A percentile compares a stretch with the other conserved stretches of the same genome.
phyloP scores from a whole-genome alignment of 2,797 vertebrate genomes.

The Percopsis omiscomaycus region DNA sequence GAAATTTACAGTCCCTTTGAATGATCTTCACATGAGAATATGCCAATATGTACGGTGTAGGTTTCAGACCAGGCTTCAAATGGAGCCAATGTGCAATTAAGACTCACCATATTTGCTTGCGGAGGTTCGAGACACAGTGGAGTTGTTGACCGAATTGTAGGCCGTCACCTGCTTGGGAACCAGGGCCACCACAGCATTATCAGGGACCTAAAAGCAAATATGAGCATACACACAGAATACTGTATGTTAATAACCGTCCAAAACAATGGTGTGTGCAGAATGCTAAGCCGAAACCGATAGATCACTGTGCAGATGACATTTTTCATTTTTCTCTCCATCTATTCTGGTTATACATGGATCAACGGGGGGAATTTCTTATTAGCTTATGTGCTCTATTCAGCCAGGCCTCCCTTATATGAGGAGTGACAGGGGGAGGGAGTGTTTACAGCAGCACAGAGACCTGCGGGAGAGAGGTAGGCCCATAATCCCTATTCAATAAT shows the following conservation, averaged over 20 bases:
- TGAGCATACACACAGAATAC: slow-evolving; percentile 10
- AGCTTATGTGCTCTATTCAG: slow-evolving; percentile 44
- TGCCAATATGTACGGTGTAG: too few relatives aligned
- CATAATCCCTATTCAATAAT: slow-evolving; percentile 67
- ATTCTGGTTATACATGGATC: slow-evolving; percentile 42
- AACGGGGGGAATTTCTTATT: slow-evolving; percentile 52
- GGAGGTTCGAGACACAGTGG: slow-evolving; percentile 93
- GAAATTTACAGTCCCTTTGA: too few relatives aligned
- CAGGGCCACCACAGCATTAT: slow-evolving; percentile 92
- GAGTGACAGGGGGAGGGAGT: slow-evolving; percentile 50
- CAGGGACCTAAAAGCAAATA: slow-evolving; percentile 81
- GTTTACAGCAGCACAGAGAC: slow-evolving; percentile 35
- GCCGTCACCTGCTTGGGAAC: slow-evolving; percentile 98
- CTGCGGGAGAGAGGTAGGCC: slow-evolving; percentile 52
- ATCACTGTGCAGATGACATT: slow-evolving; percentile 40
- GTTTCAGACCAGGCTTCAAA: background rate
- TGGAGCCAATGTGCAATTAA: background rate
- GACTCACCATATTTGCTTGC: slow-evolving; percentile 95
- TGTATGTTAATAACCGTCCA: slow-evolving; percentile 28
- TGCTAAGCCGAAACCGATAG: slow-evolving; percentile 33
- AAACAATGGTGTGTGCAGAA: slow-evolving; percentile 27
- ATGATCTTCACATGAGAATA: too few relatives aligned
- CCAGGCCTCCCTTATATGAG: slow-evolving; percentile 49
- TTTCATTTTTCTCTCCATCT: slow-evolving; percentile 47
- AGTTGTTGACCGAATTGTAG: slow-evolving; percentile 98